phyloP scores from a whole-genome alignment of 2,113 vertebrate genomes.

The Erythrolamprus reginae region DNA sequence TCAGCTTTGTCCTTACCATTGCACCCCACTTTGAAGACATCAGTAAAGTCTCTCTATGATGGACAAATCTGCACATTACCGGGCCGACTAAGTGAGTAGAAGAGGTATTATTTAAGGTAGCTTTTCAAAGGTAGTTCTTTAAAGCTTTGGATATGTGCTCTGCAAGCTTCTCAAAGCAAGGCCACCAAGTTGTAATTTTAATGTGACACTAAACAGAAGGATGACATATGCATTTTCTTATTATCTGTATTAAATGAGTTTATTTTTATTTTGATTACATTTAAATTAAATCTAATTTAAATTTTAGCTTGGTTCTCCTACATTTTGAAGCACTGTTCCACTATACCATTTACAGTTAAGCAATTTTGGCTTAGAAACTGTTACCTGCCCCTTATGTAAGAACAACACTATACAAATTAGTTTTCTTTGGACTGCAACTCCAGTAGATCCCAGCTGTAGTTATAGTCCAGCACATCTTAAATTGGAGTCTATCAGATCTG shows the following conservation, averaged over 20 bases:
- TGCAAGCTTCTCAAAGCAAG: background rate
- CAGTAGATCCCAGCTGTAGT: background rate
- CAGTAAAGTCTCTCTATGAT: conserved; percentile 22
- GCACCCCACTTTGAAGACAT: conserved; percentile 8
- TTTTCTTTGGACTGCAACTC: background rate
- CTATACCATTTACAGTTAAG: background rate
- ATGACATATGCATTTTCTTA: background rate
- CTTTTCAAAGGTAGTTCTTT: background rate
- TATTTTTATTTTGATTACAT: background rate
- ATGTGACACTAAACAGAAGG: background rate
- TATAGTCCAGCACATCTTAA: background rate
- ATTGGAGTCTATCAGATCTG: background rate
- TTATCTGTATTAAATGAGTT: background rate
- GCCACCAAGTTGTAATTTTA: background rate
- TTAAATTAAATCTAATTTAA: background rate
- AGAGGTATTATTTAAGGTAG: background rate
- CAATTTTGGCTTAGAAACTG: background rate
- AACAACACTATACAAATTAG: background rate
- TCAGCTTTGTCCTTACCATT: background rate
- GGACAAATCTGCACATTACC: conserved; percentile 77
- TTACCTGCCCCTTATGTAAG: background rate
- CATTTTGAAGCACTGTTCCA: background rate
- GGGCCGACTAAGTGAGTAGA: conserved; percentile 78
- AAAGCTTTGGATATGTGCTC: background rate
- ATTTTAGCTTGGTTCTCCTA: background rate